phyloP scores from a whole-genome alignment of 2,888 invertebrate species.

The Melolontha melolontha region DNA sequence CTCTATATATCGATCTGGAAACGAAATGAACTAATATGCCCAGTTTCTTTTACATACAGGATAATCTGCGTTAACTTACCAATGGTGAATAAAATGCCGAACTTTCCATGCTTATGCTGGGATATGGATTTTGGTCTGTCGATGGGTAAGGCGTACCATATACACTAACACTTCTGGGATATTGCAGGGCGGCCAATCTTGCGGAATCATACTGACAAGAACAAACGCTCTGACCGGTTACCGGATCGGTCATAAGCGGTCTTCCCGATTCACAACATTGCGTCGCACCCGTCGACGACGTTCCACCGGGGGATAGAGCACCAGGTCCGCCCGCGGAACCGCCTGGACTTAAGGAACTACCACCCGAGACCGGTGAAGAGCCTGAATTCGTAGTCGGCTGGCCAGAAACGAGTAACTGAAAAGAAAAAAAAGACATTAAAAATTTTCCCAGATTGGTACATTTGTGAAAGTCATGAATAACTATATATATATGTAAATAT shows the following conservation, averaged over 20 bases:
- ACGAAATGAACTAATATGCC: no score
- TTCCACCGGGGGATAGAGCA: slow-evolving; percentile 60
- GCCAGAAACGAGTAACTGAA: slow-evolving; percentile 81
- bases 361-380: slow-evolving; percentile 83
- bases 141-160: slow-evolving; percentile 91
- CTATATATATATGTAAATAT: no score
- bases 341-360: slow-evolving; percentile 80
- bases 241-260: slow-evolving; percentile 92
- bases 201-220: slow-evolving; percentile 95
- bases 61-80: slow-evolving; percentile 82
- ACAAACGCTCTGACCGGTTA: slow-evolving; percentile 92
- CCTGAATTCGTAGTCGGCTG: slow-evolving; percentile 81
- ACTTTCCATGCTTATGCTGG: slow-evolving; percentile 92
- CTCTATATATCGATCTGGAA: no score
- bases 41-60: no score
- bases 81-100: slow-evolving; percentile 95
- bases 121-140: slow-evolving; percentile 92
- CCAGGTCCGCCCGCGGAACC: slow-evolving; percentile 67
- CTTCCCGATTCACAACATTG: slow-evolving; percentile 91
- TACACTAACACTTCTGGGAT: slow-evolving; percentile 85
- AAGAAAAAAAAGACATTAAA: slow-evolving; percentile 52
- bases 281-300: slow-evolving; percentile 62
- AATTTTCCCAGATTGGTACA: no score
- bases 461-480: no score
- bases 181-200: slow-evolving; percentile 83